Base-by-base conservation (phyloP, 2,888 invertebrate genomes). In the Lasioglossum lativentre region DNA sequence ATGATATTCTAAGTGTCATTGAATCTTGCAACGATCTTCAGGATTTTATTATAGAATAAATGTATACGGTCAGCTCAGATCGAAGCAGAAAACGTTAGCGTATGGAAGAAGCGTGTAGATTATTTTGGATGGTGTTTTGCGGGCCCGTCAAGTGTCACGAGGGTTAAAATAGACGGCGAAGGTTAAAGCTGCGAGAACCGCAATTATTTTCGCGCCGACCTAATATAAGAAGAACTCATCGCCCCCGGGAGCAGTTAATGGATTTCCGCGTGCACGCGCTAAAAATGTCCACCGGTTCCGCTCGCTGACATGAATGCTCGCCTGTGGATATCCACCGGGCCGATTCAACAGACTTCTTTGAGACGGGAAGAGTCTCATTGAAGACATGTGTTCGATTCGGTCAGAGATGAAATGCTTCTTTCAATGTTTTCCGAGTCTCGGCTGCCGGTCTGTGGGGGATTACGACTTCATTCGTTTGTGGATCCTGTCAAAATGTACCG, bases 281-380 rank as follows among this genome's bases (percentile, higher is more conserved):
- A 71, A 71, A 45, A 71, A 71, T 42, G 42, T 38, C 68, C 68
- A 38, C 42, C 27, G 42, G 71, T 71, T 71, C 42, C 42, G 27
- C 42, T 45, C 71, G 45, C 42, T 27, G 14, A 6, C 38, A 70
- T 70, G 70, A 70, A 70, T 63, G 56, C 42, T 42, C 42, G 76
- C 19, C 45, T 45, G 47, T 47, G 52, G 52, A 74, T 72, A 42
- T 70, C 12, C 70, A 40, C 14, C 77, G n/a, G 38, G 14, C 59
- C 47, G 78, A 30, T 79, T 70, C 70, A 42, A 70, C 40, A 14
- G 70, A 42, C 42, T 71, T 71, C 71, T 70, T 70, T 70, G 71
- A 42, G n/a, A 5, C 27, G 71, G 27, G 40, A 45, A 27, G 42
- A 23, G 27, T 71, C 75, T 84, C 71, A 71, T 71, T 71, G 40